Percentiles rank a stretch among this genome's conserved stretches.
Conservation (phyloP, 2,797 vertebrate genomes). For the Notoglanidium macrostoma region DNA sequence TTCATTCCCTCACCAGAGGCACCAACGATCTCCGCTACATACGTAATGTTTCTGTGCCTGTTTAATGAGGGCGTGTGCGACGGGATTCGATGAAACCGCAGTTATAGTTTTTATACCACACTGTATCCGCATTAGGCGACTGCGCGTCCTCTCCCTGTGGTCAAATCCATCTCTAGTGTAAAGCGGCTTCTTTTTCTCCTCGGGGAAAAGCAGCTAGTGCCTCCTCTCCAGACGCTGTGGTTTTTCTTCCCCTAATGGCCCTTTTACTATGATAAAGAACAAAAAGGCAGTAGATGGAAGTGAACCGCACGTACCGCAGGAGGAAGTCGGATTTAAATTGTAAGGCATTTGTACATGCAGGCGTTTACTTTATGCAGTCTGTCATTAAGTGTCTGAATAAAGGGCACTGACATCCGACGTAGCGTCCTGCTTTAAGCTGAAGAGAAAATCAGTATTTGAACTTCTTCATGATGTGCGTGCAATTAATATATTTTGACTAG, state of each 20-base stretch:
- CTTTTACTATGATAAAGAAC: background rate
- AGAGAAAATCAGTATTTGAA: too few relatives aligned
- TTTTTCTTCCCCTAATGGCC: constrained; percentile 26
- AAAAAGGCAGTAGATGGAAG: constrained; percentile 5
- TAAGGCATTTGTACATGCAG: background rate
- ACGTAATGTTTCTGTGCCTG: background rate
- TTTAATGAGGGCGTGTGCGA: background rate
- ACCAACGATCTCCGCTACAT: background rate
- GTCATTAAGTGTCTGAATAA: background rate
- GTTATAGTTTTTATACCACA: background rate
- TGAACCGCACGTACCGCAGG: constrained; percentile 6
- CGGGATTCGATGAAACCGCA: background rate
- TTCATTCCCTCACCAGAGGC: background rate
- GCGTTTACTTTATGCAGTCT: background rate
- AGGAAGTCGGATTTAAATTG: background rate
- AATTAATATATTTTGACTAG: background rate
- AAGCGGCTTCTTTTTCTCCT: background rate
- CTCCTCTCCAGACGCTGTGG: background rate
- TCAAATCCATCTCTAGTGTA: constrained; percentile 22
- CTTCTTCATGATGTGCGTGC: background rate
- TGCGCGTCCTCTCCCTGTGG: background rate
- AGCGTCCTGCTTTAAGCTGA: background rate
- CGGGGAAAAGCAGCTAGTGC: background rate
- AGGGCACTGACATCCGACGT: background rate
- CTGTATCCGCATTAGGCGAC: background rate